phyloP scores from a whole-genome alignment of 1,140 invertebrate genomes.

The Leptopilina clavipes region DNA sequence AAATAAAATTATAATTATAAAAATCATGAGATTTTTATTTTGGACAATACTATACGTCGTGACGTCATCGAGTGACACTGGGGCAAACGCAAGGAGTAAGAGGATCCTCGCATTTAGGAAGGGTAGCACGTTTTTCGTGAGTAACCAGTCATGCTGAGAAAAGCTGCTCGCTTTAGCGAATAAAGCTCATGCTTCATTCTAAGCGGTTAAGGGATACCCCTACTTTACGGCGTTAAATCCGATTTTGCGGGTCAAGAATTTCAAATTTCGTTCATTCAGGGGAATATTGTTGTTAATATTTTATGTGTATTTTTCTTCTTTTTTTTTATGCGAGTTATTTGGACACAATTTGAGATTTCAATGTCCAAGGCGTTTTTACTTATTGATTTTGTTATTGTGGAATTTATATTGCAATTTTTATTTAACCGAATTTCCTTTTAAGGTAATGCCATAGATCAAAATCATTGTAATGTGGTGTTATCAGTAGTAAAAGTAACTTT shows the following conservation, averaged over 20 bases:
- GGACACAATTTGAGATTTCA: too few species aligned
- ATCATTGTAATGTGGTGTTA: too few species aligned
- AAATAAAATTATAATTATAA: too few species aligned
- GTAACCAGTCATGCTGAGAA: conserved; percentile 53
- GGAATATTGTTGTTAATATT: too few species aligned
- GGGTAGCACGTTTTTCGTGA: conserved; percentile 71
- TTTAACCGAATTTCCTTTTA: too few species aligned
- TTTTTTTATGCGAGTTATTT: too few species aligned
- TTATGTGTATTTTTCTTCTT: too few species aligned
- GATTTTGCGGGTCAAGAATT: conserved; percentile 26
- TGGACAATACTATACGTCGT: conserved; percentile 48
- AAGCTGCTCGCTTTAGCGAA: conserved; percentile 25
- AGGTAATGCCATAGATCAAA: too few species aligned
- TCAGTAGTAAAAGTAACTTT: too few species aligned
- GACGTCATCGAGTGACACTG: conserved; percentile 40
- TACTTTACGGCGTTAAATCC: conserved; percentile 21
- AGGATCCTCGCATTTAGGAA: conserved; percentile 67
- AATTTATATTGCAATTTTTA: too few species aligned
- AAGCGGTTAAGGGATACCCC: conserved; percentile 19
- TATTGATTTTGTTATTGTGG: too few species aligned
- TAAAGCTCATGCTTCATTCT: conserved; percentile 21
- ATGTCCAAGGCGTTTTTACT: too few species aligned
- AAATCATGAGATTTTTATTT: conserved; percentile 52
- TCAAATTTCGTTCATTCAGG: background rate
- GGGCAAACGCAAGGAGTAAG: conserved; percentile 45